Evolutionary conservation across 2,888 invertebrate genomes (phyloP).

Genomic region (Rotaria socialis): DNA sequence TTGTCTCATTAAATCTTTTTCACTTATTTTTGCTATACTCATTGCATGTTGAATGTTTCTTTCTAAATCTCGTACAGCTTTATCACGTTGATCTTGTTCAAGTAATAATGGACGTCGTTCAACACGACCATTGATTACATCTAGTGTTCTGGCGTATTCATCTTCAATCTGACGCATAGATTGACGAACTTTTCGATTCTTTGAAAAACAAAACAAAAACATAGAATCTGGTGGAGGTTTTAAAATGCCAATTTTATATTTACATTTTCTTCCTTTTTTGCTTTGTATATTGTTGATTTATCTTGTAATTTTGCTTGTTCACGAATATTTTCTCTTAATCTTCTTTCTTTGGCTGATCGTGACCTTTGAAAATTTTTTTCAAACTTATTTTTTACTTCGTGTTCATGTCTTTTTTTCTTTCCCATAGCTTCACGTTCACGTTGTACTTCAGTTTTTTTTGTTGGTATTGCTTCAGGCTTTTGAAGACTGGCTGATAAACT

Average conservation of each 20-base stretch:
- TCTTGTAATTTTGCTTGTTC: constrained; percentile 17
- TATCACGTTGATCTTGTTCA: background rate
- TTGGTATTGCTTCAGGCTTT: constrained; percentile 13
- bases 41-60: constrained; percentile 18
- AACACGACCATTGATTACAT: background rate
- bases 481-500: constrained; percentile 9
- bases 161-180: background rate
- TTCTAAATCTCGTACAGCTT: background rate
- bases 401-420: background rate
- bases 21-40: constrained; percentile 7
- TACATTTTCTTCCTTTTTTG: constrained; percentile 29
- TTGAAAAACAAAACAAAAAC: background rate
- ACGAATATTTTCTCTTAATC: background rate
- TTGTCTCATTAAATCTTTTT: constrained; percentile 32
- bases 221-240: background rate
- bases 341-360: constrained; percentile 14
- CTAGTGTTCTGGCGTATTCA: background rate
- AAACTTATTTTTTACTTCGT: background rate
- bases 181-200: constrained; percentile 30
- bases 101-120: constrained; percentile 24
- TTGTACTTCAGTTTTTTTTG: background rate
- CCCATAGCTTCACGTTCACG: background rate
- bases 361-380: constrained; percentile 20
- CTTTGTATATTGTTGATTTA: background rate
- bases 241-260: background rate